Evolutionary conservation across 2,888 invertebrate species (phyloP), one percentile per base, ranked within the genome.

Genomic region (Scrobipalpa costella): DNA sequence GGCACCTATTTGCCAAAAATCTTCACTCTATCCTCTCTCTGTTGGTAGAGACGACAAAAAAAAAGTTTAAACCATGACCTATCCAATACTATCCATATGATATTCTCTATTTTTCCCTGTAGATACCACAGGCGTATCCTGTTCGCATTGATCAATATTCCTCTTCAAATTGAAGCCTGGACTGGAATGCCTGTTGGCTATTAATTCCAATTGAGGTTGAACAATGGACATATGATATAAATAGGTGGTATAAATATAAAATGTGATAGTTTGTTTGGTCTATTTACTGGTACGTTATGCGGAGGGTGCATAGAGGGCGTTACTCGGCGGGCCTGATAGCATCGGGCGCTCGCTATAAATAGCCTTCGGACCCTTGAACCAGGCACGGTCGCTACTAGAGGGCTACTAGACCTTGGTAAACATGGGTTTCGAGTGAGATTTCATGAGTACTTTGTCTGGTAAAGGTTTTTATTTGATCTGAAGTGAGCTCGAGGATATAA

Each of bases 151-250:
- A 86, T 83, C 78, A 82, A 80, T 79, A 34, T 49, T 60, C 57
- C 57, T 9, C 8, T 50, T 49, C 74, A 71, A 74, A 68, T 76
- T 72, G 73, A 76, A 75, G 73, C 75, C 77, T 83, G 76, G 79
- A 80, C 77, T 83, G 76, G 79, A 80, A 80, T 79, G 78, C 82
- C 85, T 78, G 70, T 71, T 68, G 84, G 87, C 85, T 82, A 86
- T 83, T 85, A 85, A 88, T 87, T 84, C 84, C 81, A 75, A 75
- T 75, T 78, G 80, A 80, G 77, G 77, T 73, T 78, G 80, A 85
- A 90, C 89, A 89, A 90, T 89, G 89, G 86, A 84, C 84, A 84
- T 60, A 81, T 85, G 84, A 84, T 88, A 88, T 87, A 88, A 87
- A 88, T 88, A 87, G 85, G 81, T 83, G 79, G 84, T 83, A 83